Percentiles rank a stretch among this genome's conserved stretches.
phyloP scores from a whole-genome alignment of 2,797 vertebrate genomes.

The Chrysocyon brachyurus region DNA sequence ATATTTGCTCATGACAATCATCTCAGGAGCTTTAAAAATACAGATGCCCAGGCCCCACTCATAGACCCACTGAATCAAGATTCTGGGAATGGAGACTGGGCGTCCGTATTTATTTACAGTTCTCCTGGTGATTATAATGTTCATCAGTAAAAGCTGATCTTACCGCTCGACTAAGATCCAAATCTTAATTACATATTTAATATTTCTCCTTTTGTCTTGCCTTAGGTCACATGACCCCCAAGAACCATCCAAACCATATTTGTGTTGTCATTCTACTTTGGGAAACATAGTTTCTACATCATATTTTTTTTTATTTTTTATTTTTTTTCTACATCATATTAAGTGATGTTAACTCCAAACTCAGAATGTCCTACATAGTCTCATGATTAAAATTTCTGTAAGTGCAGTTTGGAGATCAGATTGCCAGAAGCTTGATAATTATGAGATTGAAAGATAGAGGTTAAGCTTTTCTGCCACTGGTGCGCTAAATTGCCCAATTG shows the following conservation, averaged over 20 bases:
- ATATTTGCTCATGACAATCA: background rate
- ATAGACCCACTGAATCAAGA: background rate
- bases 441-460: constrained; percentile 66
- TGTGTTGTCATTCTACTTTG: background rate
- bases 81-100: background rate
- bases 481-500: constrained; percentile 62
- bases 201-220: constrained; percentile 49
- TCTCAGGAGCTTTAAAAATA: background rate
- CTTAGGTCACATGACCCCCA: background rate
- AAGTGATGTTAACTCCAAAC: background rate
- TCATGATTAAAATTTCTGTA: background rate
- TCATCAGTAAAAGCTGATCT: background rate
- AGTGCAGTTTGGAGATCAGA: constrained; percentile 47
- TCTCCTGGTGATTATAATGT: constrained; percentile 8
- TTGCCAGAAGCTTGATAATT: constrained; percentile 66
- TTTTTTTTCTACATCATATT: background rate
- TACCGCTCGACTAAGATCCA: background rate
- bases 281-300: constrained; percentile 12
- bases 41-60: no score
- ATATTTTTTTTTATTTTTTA: background rate
- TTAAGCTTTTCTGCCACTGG: background rate
- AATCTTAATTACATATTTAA: constrained; percentile 9
- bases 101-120: background rate
- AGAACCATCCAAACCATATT: background rate
- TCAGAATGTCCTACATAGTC: background rate